A percentile compares a stretch with the other conserved stretches of the same genome.
These are phyloP conservation scores for Agrilus planipennis DNA, from an alignment of 1,140 invertebrate species.

Conservation along the genomic window DNA sequence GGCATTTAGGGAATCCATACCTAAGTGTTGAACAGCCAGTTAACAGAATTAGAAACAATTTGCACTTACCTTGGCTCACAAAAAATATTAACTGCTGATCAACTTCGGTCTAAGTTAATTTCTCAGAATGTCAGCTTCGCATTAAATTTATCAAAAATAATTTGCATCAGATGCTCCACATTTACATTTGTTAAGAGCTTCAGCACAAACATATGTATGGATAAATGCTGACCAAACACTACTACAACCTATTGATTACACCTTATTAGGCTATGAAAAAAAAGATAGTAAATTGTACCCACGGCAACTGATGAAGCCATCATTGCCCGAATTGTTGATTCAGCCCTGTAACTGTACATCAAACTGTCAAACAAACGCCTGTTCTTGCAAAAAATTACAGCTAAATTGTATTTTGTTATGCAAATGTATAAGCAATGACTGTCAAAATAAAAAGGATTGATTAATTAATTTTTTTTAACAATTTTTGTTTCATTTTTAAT, in stretches of 20 bases:
- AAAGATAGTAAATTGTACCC: conserved; percentile 12
- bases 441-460: conserved; percentile 11
- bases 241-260: conserved; percentile 15
- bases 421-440: conserved; percentile 13
- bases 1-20: conserved; percentile 12
- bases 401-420: conserved; percentile 15
- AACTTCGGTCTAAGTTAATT: conserved; percentile 16
- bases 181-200: conserved; percentile 17
- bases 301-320: conserved; percentile 5
- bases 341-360: conserved; percentile 13
- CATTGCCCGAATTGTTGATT: conserved; percentile 7
- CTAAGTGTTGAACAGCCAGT: conserved; percentile 14
- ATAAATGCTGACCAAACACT: conserved; percentile 16
- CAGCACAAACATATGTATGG: conserved; percentile 15
- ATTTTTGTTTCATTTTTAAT: too few species aligned
- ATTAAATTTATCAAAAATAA: conserved; percentile 16
- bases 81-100: conserved; percentile 15
- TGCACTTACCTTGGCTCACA: conserved; percentile 15
- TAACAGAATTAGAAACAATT: conserved; percentile 14
- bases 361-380: conserved; percentile 12
- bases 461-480: conserved; percentile 10
- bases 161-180: conserved; percentile 17
- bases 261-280: conserved; percentile 14
- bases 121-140: conserved; percentile 16
- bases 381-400: conserved; percentile 10